These are phyloP conservation scores for Paraescarpia echinospica DNA, from an alignment of 1,140 invertebrate species.

Conservation along the genomic window DNA sequence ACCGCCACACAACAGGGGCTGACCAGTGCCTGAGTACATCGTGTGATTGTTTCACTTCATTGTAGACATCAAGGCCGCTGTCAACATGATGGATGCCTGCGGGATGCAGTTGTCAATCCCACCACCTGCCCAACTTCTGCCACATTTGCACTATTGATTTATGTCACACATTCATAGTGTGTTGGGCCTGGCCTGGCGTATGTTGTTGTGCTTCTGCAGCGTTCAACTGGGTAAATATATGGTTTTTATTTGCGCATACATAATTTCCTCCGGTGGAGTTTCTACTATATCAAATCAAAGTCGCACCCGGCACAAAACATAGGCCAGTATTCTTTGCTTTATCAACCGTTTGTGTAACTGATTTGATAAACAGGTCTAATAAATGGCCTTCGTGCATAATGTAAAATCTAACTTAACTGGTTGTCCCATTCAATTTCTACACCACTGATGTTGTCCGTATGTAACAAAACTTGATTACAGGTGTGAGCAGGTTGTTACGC, in stretches of 20 bases:
- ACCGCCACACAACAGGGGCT: background rate
- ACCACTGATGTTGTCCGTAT: background rate
- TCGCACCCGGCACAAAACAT: background rate
- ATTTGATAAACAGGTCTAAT: no score
- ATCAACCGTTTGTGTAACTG: no score
- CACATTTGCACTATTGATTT: constrained; percentile 1
- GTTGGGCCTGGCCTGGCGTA: background rate
- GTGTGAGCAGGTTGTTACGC: background rate
- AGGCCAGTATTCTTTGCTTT: no score
- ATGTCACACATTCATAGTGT: background rate
- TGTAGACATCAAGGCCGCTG: background rate
- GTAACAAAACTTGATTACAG: background rate
- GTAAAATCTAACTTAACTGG: background rate
- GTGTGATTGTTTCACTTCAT: background rate
- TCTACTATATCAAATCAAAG: background rate
- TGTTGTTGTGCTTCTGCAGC: background rate
- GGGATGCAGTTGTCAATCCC: background rate
- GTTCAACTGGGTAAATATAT: background rate
- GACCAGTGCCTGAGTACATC: background rate
- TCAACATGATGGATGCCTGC: background rate
- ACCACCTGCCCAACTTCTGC: background rate
- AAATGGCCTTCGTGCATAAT: background rate
- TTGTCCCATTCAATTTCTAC: background rate
- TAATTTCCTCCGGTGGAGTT: background rate
- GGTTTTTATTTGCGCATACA: background rate